These are phyloP conservation scores for Zeuzera pyrina DNA, from an alignment of 2,888 invertebrate genomes.

Conservation along the genomic window DNA sequence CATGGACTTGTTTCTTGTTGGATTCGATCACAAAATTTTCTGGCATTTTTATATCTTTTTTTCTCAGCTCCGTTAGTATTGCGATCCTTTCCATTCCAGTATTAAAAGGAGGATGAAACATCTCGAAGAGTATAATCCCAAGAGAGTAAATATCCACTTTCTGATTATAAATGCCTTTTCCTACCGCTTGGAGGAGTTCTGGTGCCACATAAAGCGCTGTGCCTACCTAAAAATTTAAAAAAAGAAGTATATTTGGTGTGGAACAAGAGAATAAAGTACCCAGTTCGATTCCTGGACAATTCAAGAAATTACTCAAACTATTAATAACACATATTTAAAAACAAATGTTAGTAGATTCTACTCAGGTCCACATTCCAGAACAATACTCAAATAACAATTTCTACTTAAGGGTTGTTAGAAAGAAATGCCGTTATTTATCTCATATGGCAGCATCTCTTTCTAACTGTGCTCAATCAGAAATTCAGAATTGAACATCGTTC, in stretches of 20 bases:
- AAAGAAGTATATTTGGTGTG: too few relatives aligned
- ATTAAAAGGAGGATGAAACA: conserved; percentile 88
- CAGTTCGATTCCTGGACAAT: too few relatives aligned
- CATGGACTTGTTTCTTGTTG: conserved; percentile 72
- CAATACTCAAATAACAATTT: too few relatives aligned
- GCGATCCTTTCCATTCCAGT: conserved; percentile 93
- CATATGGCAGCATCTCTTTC: too few relatives aligned
- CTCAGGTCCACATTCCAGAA: too few relatives aligned
- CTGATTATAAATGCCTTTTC: conserved; percentile 87
- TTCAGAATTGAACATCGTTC: too few relatives aligned
- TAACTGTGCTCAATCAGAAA: too few relatives aligned
- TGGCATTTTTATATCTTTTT: conserved; percentile 80
- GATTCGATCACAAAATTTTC: conserved; percentile 73
- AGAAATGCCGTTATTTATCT: too few relatives aligned
- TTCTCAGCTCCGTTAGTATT: conserved; percentile 81
- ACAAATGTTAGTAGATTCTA: too few relatives aligned
- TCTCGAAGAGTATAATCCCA: conserved; percentile 96
- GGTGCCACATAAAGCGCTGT: conserved; percentile 97
- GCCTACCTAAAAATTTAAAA: conserved; percentile 84
- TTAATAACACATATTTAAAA: too few relatives aligned
- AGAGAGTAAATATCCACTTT: conserved; percentile 91
- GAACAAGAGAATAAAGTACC: not conserved
- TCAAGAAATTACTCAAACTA: too few relatives aligned
- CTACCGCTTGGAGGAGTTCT: conserved; percentile 81
- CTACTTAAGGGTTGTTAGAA: too few relatives aligned